Percentiles rank a stretch among this genome's conserved stretches.
These are phyloP conservation scores for Sorex fumeus DNA, from an alignment of 2,113 vertebrate species.

Conservation along the genomic window DNA sequence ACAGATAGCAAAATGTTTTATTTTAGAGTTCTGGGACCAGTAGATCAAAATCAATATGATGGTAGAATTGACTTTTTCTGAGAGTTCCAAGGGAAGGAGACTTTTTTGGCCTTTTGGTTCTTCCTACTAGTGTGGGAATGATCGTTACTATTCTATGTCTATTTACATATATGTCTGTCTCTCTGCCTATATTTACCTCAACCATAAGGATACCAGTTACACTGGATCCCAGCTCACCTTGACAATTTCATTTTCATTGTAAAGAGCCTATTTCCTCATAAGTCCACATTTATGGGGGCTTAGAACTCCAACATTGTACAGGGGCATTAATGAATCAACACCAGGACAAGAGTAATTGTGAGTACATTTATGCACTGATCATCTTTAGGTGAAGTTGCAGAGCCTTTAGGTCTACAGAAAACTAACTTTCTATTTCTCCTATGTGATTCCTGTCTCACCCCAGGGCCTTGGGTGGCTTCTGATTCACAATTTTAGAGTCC, in stretches of 20 bases:
- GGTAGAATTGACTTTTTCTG: not conserved
- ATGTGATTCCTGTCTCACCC: not conserved
- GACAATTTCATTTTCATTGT: not conserved
- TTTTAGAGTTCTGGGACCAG: not conserved
- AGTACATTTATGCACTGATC: not conserved
- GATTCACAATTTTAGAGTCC: not conserved
- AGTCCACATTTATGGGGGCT: not conserved
- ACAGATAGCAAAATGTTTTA: not conserved
- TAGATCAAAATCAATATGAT: not conserved
- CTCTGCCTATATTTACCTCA: not conserved
- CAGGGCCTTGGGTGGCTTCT: too few species aligned
- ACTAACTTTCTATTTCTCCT: not conserved
- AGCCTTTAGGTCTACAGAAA: not conserved
- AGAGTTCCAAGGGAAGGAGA: accelerated
- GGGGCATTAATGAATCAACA: not conserved
- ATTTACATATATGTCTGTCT: not conserved
- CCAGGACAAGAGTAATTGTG: not conserved
- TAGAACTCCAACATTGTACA: not conserved
- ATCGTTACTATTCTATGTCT: not conserved
- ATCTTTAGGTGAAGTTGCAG: not conserved
- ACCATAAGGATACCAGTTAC: not conserved
- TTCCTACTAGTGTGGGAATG: not conserved
- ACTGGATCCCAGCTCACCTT: too few species aligned
- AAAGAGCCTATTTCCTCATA: not conserved
- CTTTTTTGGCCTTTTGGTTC: too few species aligned